Conservation (phyloP, 2,888 invertebrate species). For the Xanthia icteritia region DNA sequence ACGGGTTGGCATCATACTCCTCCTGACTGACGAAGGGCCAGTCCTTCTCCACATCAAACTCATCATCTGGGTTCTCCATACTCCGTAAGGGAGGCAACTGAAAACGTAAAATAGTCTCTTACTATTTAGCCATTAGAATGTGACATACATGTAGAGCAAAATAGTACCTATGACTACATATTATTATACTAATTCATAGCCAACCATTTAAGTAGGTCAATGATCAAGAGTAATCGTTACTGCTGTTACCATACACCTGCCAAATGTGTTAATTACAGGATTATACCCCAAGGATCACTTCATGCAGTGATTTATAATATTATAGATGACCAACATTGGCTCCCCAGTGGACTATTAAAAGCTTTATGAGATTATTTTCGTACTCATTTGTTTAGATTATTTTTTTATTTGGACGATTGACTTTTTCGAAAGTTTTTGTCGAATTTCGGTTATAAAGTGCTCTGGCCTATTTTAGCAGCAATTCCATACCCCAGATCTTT, state of each 20-base stretch:
- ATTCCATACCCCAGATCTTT: no score
- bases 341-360: neutral
- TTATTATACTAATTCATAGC: neutral
- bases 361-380: neutral
- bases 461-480: no score
- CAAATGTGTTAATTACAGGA: neutral
- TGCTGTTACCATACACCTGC: neutral
- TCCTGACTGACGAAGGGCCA: slow-evolving; percentile 92
- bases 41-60: slow-evolving; percentile 95
- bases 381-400: no score
- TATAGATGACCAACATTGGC: neutral
- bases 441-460: no score
- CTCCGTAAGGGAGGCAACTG: slow-evolving; percentile 93
- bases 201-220: neutral
- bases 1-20: slow-evolving; percentile 92
- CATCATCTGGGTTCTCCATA: slow-evolving; percentile 96
- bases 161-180: no score
- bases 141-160: no score
- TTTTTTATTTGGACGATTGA: no score
- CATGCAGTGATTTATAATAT: neutral
- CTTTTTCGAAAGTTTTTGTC: no score
- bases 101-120: neutral
- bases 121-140: no score
- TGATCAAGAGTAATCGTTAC: neutral
- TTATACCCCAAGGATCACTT: neutral